Evolutionary conservation across 1,140 invertebrate species (phyloP).

Genomic region (Drosophila biarmipes): DNA sequence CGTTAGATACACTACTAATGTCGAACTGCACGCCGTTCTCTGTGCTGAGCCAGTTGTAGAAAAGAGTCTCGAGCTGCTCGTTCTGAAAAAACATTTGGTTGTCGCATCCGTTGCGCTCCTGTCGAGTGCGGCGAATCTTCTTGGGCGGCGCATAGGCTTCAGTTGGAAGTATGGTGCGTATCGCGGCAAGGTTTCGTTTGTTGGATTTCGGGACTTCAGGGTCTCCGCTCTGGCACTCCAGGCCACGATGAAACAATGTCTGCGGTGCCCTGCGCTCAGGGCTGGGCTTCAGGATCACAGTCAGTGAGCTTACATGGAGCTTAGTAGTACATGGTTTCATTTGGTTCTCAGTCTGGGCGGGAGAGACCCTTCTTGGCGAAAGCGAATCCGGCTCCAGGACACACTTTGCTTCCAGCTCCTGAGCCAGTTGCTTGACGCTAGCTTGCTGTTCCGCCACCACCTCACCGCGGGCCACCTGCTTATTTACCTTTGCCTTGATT

Average conservation of each 20-base stretch:
- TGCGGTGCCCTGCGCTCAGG: slow-evolving; percentile 41
- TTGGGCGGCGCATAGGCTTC: slow-evolving; percentile 79
- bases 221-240: slow-evolving; percentile 13
- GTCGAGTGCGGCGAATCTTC: slow-evolving; percentile 73
- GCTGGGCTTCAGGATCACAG: slow-evolving; percentile 70
- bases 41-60: slow-evolving; percentile 73
- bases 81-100: slow-evolving; percentile 72
- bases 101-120: slow-evolving; percentile 53
- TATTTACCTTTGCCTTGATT: slow-evolving; percentile 59
- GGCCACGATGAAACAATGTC: slow-evolving; percentile 3
- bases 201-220: slow-evolving; percentile 17
- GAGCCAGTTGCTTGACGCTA: slow-evolving; percentile 66
- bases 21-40: slow-evolving; percentile 74
- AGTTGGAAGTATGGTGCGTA: slow-evolving; percentile 56
- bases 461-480: slow-evolving; percentile 68
- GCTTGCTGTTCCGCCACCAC: slow-evolving; percentile 66
- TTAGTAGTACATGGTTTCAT: slow-evolving; percentile 1
- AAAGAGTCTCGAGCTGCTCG: slow-evolving; percentile 67
- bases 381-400: slow-evolving; percentile 19
- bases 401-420: slow-evolving; percentile 75
- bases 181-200: slow-evolving; percentile 67
- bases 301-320: slow-evolving; percentile 71
- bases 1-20: slow-evolving; percentile 54
- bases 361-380: not conserved
- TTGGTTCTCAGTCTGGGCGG: not conserved